Evolutionary conservation across 2,113 vertebrate species (phyloP), one percentile per base, ranked within the genome.

Genomic region (Caloenas nicobarica): DNA sequence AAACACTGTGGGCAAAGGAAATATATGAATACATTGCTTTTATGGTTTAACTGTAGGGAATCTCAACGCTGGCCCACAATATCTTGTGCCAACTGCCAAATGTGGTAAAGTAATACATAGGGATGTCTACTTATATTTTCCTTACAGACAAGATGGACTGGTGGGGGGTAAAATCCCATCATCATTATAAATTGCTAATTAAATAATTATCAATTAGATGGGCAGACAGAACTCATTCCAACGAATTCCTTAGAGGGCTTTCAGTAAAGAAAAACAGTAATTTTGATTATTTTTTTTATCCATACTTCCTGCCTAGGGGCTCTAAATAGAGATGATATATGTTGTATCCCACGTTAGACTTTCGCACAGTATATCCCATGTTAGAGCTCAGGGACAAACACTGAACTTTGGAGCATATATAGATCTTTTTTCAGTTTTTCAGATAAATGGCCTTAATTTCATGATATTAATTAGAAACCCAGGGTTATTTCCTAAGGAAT

Each of bases 201-300:
- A 98, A 98, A 98, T 98, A 98, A 98, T 98, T 98, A 98, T 98
- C 98, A 98, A 98, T 98, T 98, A 98, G 98, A 97, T 98, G 97
- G 97, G 97, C 97, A 98, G 97, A 97, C 96, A 98, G 96, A 98
- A 96, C 94, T 98, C 96, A 98, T 98, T 98, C 98, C 96, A 96
- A 89, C 97, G 97, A 98, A 98, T 97, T 98, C 98, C 97, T 97
- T 69, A 92, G 98, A 98, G 98, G 95, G 90, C 86, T 68, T 95
- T 96, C 94, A 97, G 97, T 98, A 98, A 98, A 97, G 96, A 97
- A 98, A 97, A 98, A 98, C 96, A 98, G 97, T 96, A 96, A 98
- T 98, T 97, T 97, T 95, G 97, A 90, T 91, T 94, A 97, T 96
- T 97, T 97, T 95, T 97, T 95, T 96, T 91, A 95, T 95, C 88